Evolutionary conservation across 2,797 vertebrate genomes (phyloP).

Genomic region (Falco novaeseelandiae): DNA sequence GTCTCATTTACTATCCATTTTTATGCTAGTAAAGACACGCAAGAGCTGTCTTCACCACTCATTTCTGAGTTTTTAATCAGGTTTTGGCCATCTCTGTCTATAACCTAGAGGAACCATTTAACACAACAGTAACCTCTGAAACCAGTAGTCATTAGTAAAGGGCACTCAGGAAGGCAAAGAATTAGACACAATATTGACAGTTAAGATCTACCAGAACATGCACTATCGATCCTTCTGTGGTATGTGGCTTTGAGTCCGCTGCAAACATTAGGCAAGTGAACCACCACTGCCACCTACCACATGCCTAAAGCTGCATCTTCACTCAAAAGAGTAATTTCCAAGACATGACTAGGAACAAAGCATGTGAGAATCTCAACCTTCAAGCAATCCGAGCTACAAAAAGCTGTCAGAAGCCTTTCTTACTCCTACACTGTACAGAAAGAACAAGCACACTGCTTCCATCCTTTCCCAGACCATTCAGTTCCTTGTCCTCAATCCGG

Average conservation of each 20-base stretch:
- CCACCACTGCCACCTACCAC: not conserved
- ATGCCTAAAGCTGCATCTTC: not conserved
- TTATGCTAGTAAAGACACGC: not conserved
- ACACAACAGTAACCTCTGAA: not conserved
- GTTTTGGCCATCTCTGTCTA: not conserved
- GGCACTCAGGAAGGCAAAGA: not conserved
- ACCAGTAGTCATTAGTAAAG: not conserved
- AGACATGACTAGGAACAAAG: accelerated
- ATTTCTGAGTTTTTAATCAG: not conserved
- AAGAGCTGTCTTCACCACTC: not conserved
- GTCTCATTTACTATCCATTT: not conserved
- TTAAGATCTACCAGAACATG: not conserved
- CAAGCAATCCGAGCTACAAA: not conserved
- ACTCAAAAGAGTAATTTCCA: not conserved
- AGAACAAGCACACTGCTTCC: accelerated
- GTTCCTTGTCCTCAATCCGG: not conserved
- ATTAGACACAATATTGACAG: not conserved
- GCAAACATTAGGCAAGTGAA: not conserved
- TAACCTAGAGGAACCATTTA: not conserved
- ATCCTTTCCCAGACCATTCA: not conserved
- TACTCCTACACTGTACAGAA: not conserved
- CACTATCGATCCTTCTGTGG: not conserved
- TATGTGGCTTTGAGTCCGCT: accelerated
- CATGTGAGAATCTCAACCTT: accelerated
- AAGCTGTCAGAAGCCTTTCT: not conserved